Base-by-base conservation (phyloP, 1,140 invertebrate genomes). In the Euwallacea fornicatus region DNA sequence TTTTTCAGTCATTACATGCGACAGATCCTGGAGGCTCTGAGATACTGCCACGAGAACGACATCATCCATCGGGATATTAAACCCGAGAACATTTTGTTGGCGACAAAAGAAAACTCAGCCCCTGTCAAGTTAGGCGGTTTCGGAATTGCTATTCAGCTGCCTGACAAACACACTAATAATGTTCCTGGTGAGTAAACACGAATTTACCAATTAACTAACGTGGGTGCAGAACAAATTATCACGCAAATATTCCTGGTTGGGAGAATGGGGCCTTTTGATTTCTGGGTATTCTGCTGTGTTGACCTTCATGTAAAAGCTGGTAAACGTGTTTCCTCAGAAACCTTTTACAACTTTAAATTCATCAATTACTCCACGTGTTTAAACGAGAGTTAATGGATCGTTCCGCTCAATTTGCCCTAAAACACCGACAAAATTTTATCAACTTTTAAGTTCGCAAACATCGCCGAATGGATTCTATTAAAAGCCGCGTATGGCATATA, bases 81-180 rank as follows among this genome's bases (percentile, higher is more conserved):
- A 79, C 96, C 96, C 16, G 95, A 98, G 78, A 97, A 95, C 86
- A 93, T 97, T 41, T 86, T 98, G 64, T 84, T 99, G 50, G 94
- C 96, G 21, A 95, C 93, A 53, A 92, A 94, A 77, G 97, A 99
- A 82, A 99, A 98, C 84, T 98, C 96, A 42, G 96, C 97, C 33
- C 97, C 98, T 7, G 93, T 99, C 73, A 99, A 99, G 84, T 84
- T 99, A 41, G 95, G 96, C 13, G 96, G 96, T n/a, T 99, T 99
- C 81, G 95, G 97, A 10, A 93, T 98, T 43, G 97, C 97, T 15
- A 91, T 98, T 53, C 95, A 98, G 80, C 85, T 98, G 70, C 90
- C 92, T 8, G 88, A 91, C 15, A 89, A 90, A 9, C 87, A 91
- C 76, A 84, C 88, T 21, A 86, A 90, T 73, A 90, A 91, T 74